Base-by-base conservation (phyloP, 1,140 invertebrate species). In the Phymastichus coffea region DNA sequence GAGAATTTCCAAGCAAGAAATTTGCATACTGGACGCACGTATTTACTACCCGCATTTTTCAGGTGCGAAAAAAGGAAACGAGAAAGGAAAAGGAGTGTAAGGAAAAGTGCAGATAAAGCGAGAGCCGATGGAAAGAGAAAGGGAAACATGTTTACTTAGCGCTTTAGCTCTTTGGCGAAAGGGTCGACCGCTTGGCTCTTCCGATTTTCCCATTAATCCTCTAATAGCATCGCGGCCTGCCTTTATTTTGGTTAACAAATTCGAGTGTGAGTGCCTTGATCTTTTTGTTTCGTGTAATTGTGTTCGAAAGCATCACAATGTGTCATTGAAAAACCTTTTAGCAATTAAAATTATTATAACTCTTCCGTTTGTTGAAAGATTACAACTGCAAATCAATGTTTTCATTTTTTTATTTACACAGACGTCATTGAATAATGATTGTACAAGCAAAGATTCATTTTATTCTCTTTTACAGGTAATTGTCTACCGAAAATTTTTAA, bases 221-320 rank as follows among this genome's bases (percentile, higher is more conserved):
- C 64, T 72, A 71, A 71, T 70, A 69, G 63, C 67, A 63, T 64
- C 68, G 67, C 64, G n/a, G n/a, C n/a, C 59, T n/a, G n/a, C 52
- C 58, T 70, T 67, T 71, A 70, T 68, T 70, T 71, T 70, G 54
- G 63, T 69, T 69, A 69, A 71, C 68, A 70, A 71, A 71, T 71
- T 70, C 67, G 67, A 67, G 49, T 53, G 47, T 10, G 15, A 35
- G 3, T 12, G 15, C 20, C 6, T 15, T 4, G 14, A 12, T 22
- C 23, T 20, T 51, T 37, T 23, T 37, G 30, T 37, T 51, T 22
- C 37, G 25, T 33, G 25, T n/a, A 51, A 43, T 22, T n/a, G n/a
- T n/a, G n/a, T n/a, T n/a, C n/a, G n/a, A n/a, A n/a, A n/a, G n/a
- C n/a, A n/a, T n/a, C n/a, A n/a, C n/a, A n/a, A n/a, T n/a, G n/a